A percentile compares a stretch with the other conserved stretches of the same genome.
Conservation (phyloP, 2,888 invertebrate genomes). For the Cyrtodaria siliqua region DNA sequence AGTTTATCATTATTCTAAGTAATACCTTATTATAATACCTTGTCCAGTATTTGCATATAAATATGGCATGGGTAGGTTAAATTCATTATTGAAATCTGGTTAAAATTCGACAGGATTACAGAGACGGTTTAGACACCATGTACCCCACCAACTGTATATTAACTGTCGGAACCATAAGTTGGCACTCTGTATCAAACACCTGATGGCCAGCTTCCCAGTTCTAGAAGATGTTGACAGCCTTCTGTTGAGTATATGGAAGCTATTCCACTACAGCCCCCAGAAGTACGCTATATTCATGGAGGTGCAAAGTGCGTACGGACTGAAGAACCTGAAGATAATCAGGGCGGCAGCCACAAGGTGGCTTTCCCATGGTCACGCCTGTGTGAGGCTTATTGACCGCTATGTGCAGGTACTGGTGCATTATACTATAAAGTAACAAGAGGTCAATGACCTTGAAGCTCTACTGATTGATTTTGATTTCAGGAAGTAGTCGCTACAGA, state of each 20-base stretch:
- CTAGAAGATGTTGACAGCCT: slow-evolving; percentile 17
- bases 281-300: slow-evolving; percentile 17
- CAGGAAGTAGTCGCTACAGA: too few species aligned
- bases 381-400: slow-evolving; percentile 19
- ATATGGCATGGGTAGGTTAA: too few species aligned
- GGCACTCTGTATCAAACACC: slow-evolving; percentile 22
- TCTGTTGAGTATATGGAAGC: slow-evolving; percentile 18
- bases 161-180: slow-evolving; percentile 26
- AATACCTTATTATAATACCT: too few species aligned
- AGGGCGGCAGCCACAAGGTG: slow-evolving; percentile 28
- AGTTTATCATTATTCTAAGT: too few species aligned
- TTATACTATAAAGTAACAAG: too few species aligned
- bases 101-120: slow-evolving; percentile 18
- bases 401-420: slow-evolving; percentile 35
- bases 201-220: slow-evolving; percentile 8
- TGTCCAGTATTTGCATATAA: background rate
- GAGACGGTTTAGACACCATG: slow-evolving; percentile 31
- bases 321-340: slow-evolving; percentile 25
- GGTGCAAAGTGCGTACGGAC: slow-evolving; percentile 16
- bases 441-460: too few species aligned
- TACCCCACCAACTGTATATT: slow-evolving; percentile 22
- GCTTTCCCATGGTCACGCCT: slow-evolving; percentile 27
- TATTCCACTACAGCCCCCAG: slow-evolving; percentile 19
- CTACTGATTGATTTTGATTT: too few species aligned
- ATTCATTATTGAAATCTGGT: too few species aligned